Evolutionary conservation across 2,113 vertebrate genomes (phyloP).

Genomic region (Empidonax alnorum): DNA sequence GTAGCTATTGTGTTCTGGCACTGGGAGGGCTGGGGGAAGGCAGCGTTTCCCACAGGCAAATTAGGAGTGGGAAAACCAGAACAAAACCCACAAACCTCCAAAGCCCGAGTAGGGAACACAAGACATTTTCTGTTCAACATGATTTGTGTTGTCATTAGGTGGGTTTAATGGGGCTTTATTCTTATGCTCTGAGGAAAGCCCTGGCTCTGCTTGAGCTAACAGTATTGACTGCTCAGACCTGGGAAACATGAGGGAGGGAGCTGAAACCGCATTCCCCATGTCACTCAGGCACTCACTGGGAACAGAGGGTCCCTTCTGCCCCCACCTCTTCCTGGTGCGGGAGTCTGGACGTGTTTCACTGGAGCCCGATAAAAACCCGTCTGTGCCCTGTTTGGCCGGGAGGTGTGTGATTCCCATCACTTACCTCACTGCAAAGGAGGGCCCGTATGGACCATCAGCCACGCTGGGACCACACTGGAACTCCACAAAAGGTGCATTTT

Average conservation of each 20-base stretch:
- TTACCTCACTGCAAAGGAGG: neutral
- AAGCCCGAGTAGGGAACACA: neutral
- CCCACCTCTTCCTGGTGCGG: rapidly evolving
- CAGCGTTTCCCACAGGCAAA: constrained; percentile 36
- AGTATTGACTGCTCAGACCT: neutral
- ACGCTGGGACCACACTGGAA: neutral
- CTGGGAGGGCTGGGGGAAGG: neutral
- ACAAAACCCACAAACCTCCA: neutral
- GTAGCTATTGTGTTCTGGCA: constrained; percentile 1
- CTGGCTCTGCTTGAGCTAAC: constrained; percentile 1
- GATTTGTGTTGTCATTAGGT: constrained; percentile 44
- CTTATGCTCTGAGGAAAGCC: neutral
- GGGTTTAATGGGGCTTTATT: constrained; percentile 18
- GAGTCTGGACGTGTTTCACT: rapidly evolving
- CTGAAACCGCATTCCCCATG: rapidly evolving
- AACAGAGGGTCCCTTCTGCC: neutral
- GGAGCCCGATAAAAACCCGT: neutral
- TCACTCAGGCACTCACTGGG: neutral
- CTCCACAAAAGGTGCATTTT: neutral
- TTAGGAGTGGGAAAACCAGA: constrained; percentile 40
- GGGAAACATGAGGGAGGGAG: neutral
- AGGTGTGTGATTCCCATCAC: rapidly evolving
- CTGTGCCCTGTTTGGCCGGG: neutral
- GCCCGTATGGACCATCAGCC: rapidly evolving
- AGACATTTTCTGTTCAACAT: constrained; percentile 4